A percentile compares a stretch with the other conserved stretches of the same genome.
These are phyloP conservation scores for Pyrgilauda ruficollis DNA, from an alignment of 2,113 vertebrate genomes.

Conservation along the genomic window DNA sequence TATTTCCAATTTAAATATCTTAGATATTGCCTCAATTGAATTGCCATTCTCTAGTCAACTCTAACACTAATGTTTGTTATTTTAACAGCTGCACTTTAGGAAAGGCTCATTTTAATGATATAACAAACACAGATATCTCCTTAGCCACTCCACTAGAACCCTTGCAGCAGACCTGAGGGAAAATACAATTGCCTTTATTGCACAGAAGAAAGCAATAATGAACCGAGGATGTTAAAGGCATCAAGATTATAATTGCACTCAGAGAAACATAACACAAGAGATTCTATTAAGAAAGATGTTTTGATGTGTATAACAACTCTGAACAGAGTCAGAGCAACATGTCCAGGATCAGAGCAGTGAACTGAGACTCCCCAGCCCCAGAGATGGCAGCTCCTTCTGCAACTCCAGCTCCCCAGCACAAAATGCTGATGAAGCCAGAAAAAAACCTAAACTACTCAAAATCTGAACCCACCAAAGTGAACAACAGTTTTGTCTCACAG, in stretches of 20 bases:
- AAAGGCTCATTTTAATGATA: slow-evolving; percentile 3
- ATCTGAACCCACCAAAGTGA: neutral
- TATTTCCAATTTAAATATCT: slow-evolving; percentile 18
- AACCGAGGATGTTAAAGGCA: slow-evolving; percentile 18
- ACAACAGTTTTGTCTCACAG: neutral
- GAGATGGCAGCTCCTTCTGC: neutral
- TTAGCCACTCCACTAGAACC: neutral
- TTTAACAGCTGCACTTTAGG: slow-evolving; percentile 41
- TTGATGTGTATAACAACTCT: neutral
- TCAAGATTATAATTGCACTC: slow-evolving; percentile 34
- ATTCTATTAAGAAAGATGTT: slow-evolving; percentile 32
- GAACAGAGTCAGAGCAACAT: neutral
- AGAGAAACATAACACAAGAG: slow-evolving; percentile 21
- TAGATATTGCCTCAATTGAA: neutral
- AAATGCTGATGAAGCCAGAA: neutral
- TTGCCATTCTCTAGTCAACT: slow-evolving; percentile 10
- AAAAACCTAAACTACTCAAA: neutral
- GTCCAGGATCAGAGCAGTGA: neutral
- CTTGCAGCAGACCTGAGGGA: slow-evolving; percentile 29
- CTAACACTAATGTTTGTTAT: slow-evolving; percentile 16
- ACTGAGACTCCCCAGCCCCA: neutral
- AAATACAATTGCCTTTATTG: slow-evolving; percentile 56
- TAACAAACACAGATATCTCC: neutral
- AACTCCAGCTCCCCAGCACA: neutral
- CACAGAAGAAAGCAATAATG: slow-evolving; percentile 46